Evolutionary conservation across 2,797 vertebrate species (phyloP).

Genomic region (Clamator glandarius): DNA sequence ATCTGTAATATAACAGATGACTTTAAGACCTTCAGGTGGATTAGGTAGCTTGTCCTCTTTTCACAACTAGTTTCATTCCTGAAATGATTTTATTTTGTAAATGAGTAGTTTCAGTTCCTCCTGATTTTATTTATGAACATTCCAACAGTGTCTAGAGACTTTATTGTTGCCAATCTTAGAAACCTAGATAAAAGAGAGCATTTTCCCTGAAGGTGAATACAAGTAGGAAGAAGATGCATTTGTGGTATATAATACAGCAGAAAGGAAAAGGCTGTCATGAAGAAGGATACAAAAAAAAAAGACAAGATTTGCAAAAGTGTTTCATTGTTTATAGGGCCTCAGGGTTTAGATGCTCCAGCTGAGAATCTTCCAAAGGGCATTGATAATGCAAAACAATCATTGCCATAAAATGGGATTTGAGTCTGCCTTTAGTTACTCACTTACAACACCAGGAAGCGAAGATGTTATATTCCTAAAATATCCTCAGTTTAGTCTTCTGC

Average conservation of each 20-base stretch:
- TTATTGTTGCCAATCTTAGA: neutral
- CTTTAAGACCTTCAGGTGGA: neutral
- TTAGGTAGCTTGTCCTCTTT: neutral
- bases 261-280: conserved; percentile 31
- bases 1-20: neutral
- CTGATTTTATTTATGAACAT: conserved; percentile 35
- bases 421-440: neutral
- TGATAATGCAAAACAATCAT: conserved; percentile 22
- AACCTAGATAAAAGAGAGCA: neutral
- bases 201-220: neutral
- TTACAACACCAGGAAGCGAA: neutral
- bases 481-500: neutral
- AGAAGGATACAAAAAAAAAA: conserved; percentile 21
- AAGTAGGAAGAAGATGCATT: neutral
- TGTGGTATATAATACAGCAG: neutral
- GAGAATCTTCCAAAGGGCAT: conserved; percentile 25
- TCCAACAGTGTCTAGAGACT: neutral
- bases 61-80: neutral
- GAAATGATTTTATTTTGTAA: neutral
- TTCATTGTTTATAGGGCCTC: conserved; percentile 39
- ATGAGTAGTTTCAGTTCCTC: neutral
- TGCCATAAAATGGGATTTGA: neutral
- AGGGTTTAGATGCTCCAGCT: conserved; percentile 39
- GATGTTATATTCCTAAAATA: neutral
- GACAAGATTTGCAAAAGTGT: conserved; percentile 23